These are phyloP conservation scores for Cephus rjabovi DNA, from an alignment of 2,888 invertebrate species.

Conservation along the genomic window DNA sequence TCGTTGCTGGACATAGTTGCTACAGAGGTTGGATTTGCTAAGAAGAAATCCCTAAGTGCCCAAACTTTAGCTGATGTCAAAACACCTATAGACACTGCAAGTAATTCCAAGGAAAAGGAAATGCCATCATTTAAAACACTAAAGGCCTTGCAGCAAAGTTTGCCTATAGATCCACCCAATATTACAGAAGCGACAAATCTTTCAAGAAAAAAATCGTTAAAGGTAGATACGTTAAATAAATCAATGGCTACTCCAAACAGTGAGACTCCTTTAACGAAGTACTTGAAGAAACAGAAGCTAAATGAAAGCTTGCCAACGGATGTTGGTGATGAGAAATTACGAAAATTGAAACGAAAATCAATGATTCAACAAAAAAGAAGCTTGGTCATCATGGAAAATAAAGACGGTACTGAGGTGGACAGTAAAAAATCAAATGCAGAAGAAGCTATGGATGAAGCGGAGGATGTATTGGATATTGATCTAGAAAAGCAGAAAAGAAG, in stretches of 20 bases:
- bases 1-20: background rate
- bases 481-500: background rate
- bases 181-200: constrained; percentile 2
- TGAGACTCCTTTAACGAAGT: constrained; percentile 45
- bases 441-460: constrained; percentile 4
- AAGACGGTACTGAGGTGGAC: background rate
- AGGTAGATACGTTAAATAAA: constrained; percentile 16
- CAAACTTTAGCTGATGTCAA: background rate
- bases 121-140: background rate
- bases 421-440: background rate
- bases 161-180: background rate
- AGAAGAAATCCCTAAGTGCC: background rate
- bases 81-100: background rate
- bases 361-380: background rate
- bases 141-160: background rate
- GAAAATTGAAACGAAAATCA: background rate
- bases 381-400: background rate
- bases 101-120: background rate
- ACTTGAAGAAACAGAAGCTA: constrained; percentile 51
- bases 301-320: constrained; percentile 48
- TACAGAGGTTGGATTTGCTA: background rate
- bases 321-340: constrained; percentile 1
- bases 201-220: constrained; percentile 21
- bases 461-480: constrained; percentile 2
- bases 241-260: constrained; percentile 22